Base-by-base conservation (phyloP, 2,797 vertebrate genomes). In the Bovichtus diacanthus region DNA sequence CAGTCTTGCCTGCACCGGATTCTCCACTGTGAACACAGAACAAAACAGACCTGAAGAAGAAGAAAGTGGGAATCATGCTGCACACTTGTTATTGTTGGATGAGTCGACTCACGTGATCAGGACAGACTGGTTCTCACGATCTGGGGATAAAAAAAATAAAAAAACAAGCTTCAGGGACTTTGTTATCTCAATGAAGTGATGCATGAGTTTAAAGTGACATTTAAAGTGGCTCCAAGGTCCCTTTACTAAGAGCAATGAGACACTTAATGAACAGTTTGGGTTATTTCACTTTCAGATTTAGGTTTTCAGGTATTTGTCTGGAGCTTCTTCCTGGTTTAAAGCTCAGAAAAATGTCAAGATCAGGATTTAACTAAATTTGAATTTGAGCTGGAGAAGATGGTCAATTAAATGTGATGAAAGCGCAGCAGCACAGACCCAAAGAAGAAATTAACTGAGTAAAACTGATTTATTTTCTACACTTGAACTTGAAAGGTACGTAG, bases 91-190 rank as follows among this genome's bases (percentile, higher is more conserved):
- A 50, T 2, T 12, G 50, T 2, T 10, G n/a, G 21, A 13, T 0
- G 6, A 49, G 6, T 23, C 19, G 15, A 96, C 96, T 95, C 86
- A 96, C 93, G 96, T 97, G 80, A 97, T 96, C 83, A 97, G 92
- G 91, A 97, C 94, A 13, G 96, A 96, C 92, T 97, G 96, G 87
- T 97, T 97, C 87, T 96, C 96, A 70, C 91, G 89, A 87, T 96
- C 96, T 96, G 92, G 72, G 56, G 3, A 43, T 68, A 93, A 86
- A 76, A 55, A 70, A 87, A 72, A 82, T 76, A 9, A 18, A n/a
- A n/a, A n/a, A n/a, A n/a, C n/a, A n/a, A n/a, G n/a, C 9, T 36
- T 46, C 2, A 71, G 29, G 15, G 4, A 36, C 15, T 21, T 21
- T 38, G 82, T 47, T 31, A 4, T 31, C 11, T 25, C 3, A 29